Percentiles rank a stretch among this genome's conserved stretches.
Conservation (phyloP, 2,888 invertebrate species). For the Philhelius pedissequus region DNA sequence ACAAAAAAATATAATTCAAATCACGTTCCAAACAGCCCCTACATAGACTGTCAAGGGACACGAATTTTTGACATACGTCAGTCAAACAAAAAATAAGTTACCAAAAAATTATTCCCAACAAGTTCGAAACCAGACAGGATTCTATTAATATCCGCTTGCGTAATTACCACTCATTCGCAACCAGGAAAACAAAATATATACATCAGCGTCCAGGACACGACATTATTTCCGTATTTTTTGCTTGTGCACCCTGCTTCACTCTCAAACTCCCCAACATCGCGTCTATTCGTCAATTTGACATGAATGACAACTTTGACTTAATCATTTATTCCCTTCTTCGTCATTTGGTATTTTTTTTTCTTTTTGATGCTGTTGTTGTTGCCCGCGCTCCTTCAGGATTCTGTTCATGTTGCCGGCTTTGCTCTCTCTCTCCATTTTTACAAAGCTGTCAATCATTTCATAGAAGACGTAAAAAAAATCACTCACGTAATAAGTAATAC, state of each 20-base stretch:
- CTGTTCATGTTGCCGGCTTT: slow-evolving; percentile 36
- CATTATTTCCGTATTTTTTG: slow-evolving; percentile 37
- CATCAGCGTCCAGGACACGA: slow-evolving; percentile 52
- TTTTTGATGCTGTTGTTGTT: neutral
- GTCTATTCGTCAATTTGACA: slow-evolving; percentile 56
- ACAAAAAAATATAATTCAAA: slow-evolving; percentile 13
- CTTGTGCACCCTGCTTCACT: neutral
- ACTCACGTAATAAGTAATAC: slow-evolving; percentile 58
- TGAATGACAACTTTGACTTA: slow-evolving; percentile 68
- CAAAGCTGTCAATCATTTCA: slow-evolving; percentile 63
- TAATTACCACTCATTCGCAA: slow-evolving; percentile 69
- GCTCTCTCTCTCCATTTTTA: slow-evolving; percentile 41
- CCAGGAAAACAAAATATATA: slow-evolving; percentile 15
- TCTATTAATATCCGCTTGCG: slow-evolving; percentile 68
- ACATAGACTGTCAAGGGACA: slow-evolving; percentile 38
- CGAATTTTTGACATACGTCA: slow-evolving; percentile 60
- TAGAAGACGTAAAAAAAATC: neutral
- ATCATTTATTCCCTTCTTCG: slow-evolving; percentile 65
- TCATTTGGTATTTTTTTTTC: slow-evolving; percentile 11
- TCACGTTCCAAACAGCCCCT: slow-evolving; percentile 50
- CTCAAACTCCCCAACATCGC: neutral
- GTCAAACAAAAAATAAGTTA: slow-evolving; percentile 20
- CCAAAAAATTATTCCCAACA: slow-evolving; percentile 25
- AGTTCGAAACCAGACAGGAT: slow-evolving; percentile 53
- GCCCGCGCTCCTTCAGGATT: slow-evolving; percentile 49